Evolutionary conservation across 2,888 invertebrate genomes (phyloP), one percentile per base, ranked within the genome.

Genomic region (Cheilosia vulpina): DNA sequence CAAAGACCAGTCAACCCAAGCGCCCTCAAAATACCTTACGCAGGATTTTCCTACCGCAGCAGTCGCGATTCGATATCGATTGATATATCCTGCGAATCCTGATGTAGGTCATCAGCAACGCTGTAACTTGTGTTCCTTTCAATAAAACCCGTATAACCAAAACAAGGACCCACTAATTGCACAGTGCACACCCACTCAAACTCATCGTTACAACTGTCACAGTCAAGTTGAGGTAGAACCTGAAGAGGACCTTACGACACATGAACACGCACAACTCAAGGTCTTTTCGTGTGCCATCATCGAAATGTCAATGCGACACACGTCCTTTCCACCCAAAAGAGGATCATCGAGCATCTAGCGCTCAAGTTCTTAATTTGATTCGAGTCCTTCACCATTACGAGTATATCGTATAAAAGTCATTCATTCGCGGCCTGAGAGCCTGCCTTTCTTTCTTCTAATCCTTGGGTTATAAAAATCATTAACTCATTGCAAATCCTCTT

Each of bases 391-490:
- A n/a, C 41, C 47, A 47, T 9, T 19, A 31, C 31, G 9, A 9
- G 9, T 31, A 31, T 66, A 65, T 50, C 62, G 53, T 47, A 53
- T 31, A 38, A 81, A 57, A 69, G 19, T n/a, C 43, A 50, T 63
- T 75, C 68, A 75, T 57, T 68, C 50, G 53, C 19, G 45, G 38
- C n/a, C 27, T 21, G 52, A n/a, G 9, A 34, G 15, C 24, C 15
- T 34, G 31, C 41, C 45, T 41, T 62, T 38, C 5, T 17, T 53
- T 77, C 31, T 27, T 79, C 31, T 31, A 45, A 68, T 69, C 71
- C 76, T 77, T 76, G 58, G 76, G 76, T 69, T 82, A 71, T 62
- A 63, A 81, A 81, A 81, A 76, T 71, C 81, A 82, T 82, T 82
- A 82, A 76, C 81, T 82, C 71, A 60, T 76, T 76, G 76, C 76